phyloP scores from a whole-genome alignment of 1,140 invertebrate species.

The Drosophila paulistorum region DNA sequence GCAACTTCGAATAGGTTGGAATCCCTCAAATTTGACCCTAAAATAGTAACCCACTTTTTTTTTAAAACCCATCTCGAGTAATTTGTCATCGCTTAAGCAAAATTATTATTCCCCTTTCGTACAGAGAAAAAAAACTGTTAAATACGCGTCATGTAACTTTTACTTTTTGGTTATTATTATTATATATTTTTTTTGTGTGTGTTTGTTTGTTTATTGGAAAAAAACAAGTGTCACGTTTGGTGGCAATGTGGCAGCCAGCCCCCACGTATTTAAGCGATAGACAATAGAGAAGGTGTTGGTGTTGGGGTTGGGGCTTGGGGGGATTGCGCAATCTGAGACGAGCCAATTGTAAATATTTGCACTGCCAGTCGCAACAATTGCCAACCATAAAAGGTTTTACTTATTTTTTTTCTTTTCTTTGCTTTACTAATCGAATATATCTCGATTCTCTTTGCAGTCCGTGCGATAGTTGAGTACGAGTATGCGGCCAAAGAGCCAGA shows the following conservation, averaged over 20 bases:
- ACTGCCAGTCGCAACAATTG: conserved; percentile 47
- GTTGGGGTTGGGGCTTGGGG: conserved; percentile 21
- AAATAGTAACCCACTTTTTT: conserved; percentile 42
- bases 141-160: conserved; percentile 69
- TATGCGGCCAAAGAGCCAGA: conserved; percentile 91
- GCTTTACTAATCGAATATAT: background rate
- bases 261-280: conserved; percentile 42
- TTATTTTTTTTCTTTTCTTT: background rate
- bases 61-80: conserved; percentile 15
- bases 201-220: too few species aligned
- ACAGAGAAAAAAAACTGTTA: conserved; percentile 19
- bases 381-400: conserved; percentile 14
- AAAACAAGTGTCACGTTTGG: conserved; percentile 19
- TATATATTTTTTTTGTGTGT: background rate
- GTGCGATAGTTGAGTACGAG: conserved; percentile 91
- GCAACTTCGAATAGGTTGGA: background rate
- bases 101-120: conserved; percentile 45
- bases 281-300: background rate
- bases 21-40: background rate
- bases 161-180: conserved; percentile 54
- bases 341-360: conserved; percentile 64
- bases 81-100: conserved; percentile 38
- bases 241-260: conserved; percentile 13
- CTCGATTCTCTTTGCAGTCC: conserved; percentile 84
- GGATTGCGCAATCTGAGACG: conserved; percentile 55